Conservation (phyloP, 2,888 invertebrate species). For the Dasysyrphus tricinctus region DNA sequence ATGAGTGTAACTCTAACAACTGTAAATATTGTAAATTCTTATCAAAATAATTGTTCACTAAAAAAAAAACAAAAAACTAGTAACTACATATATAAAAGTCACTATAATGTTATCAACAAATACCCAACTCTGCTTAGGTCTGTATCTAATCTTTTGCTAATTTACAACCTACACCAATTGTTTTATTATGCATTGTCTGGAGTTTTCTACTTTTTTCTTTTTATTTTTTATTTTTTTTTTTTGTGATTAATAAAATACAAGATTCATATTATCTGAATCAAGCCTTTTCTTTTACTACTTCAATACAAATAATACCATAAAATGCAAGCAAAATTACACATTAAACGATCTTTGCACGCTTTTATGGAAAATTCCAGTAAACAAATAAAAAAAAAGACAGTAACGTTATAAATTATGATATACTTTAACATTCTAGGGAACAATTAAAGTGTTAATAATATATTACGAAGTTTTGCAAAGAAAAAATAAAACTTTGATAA, state of each 20-base stretch:
- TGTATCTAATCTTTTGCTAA: conserved; percentile 27
- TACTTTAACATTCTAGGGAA: not conserved
- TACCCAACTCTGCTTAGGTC: not conserved
- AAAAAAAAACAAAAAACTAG: no score
- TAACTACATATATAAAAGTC: no score
- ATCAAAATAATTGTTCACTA: not conserved
- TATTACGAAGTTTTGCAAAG: not conserved
- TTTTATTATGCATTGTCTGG: conserved; percentile 19
- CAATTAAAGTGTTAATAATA: not conserved
- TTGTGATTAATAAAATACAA: not conserved
- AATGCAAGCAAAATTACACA: conserved; percentile 6
- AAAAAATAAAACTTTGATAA: not conserved
- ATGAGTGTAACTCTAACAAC: not conserved
- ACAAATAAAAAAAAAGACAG: not conserved
- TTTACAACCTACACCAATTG: conserved; percentile 25
- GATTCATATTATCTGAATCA: conserved; percentile 1
- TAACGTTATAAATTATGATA: conserved; percentile 3
- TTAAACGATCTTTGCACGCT: conserved; percentile 28
- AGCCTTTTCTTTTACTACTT: not conserved
- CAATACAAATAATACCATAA: not conserved
- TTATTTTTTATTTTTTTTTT: not conserved
- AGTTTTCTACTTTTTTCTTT: not conserved
- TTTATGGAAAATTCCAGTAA: conserved; percentile 29
- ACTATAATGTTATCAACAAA: not conserved
- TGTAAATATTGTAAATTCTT: conserved; percentile 32